Percentiles rank a stretch among this genome's conserved stretches.
Evolutionary conservation across 1,140 invertebrate genomes (phyloP).

Genomic region (Cepaea nemoralis): DNA sequence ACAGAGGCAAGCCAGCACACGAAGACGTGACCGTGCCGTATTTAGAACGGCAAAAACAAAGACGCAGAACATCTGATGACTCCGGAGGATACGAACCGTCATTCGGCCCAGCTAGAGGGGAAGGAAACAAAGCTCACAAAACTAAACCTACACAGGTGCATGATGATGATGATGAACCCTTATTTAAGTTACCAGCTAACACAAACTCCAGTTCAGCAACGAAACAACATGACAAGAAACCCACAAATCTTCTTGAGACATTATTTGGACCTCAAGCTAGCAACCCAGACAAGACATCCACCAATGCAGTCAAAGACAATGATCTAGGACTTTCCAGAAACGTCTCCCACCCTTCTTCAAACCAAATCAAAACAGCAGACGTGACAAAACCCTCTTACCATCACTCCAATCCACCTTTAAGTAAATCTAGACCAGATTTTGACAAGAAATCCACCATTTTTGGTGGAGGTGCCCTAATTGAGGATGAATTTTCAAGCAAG

Average conservation of each 20-base stretch:
- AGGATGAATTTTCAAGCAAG: slow-evolving; percentile 49
- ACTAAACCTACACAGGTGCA: slow-evolving; percentile 22
- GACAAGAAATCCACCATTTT: slow-evolving; percentile 50
- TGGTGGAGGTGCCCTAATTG: slow-evolving; percentile 49
- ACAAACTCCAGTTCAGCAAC: not conserved
- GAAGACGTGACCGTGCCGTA: slow-evolving; percentile 58
- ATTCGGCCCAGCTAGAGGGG: slow-evolving; percentile 44
- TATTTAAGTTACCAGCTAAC: slow-evolving; percentile 13
- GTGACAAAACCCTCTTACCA: slow-evolving; percentile 53
- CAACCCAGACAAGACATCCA: slow-evolving; percentile 14
- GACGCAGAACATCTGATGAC: slow-evolving; percentile 41
- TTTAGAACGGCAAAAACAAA: slow-evolving; percentile 48
- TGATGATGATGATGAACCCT: slow-evolving; percentile 31
- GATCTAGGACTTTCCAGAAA: slow-evolving; percentile 48
- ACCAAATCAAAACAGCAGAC: slow-evolving; percentile 27
- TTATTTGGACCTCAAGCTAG: slow-evolving; percentile 55
- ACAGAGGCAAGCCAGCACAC: slow-evolving; percentile 61
- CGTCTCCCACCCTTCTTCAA: not conserved
- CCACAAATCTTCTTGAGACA: slow-evolving; percentile 52
- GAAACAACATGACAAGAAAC: slow-evolving; percentile 47
- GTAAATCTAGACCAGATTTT: not conserved
- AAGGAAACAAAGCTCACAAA: not conserved
- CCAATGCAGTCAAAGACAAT: slow-evolving; percentile 42
- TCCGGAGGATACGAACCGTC: slow-evolving; percentile 59
- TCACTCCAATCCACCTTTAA: slow-evolving; percentile 21